Evolutionary conservation across 2,888 invertebrate genomes (phyloP), one percentile per base, ranked within the genome.

Genomic region (Zaprionus bogoriensis): DNA sequence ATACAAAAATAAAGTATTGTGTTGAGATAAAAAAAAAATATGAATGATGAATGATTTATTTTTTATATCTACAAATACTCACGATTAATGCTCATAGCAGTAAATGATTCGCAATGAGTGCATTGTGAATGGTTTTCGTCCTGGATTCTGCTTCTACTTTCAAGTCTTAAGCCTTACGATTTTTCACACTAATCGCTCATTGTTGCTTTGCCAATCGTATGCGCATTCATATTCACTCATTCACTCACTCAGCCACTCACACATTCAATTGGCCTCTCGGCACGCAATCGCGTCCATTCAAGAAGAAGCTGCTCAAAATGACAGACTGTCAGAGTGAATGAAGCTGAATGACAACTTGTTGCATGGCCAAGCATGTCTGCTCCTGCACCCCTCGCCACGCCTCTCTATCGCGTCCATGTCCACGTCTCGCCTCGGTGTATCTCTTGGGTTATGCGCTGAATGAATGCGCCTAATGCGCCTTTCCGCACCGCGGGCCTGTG

Each of bases 391-490:
- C 32, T 2, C 30, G 5, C 32, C 10, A 10, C 2, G 4, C 5
- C 30, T 4, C 12, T 1, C 10, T 27, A 10, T 10, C 27, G 10
- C 9, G n/a, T n/a, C n/a, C n/a, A n/a, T n/a, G n/a, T n/a, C n/a
- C n/a, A n/a, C n/a, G n/a, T n/a, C n/a, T n/a, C n/a, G n/a, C n/a
- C n/a, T n/a, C n/a, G n/a, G n/a, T n/a, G n/a, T 36, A 9, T 36
- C 32, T 36, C 32, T 36, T 36, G 32, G 32, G 32, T 36, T 14
- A 17, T 44, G 23, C 20, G 46, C 41, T 53, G 32, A 42, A 20
- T 58, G 52, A 30, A 42, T 52, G 52, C 44, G 52, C 44, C 36
- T 54, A 38, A 38, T 54, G 20, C 47, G 25, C 4, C 4, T 23
- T 2, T 7, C 7, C 12, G 2, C n/a, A 19, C 19, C 23, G 1